Percentiles rank a stretch among this genome's conserved stretches.
Evolutionary conservation across 2,797 vertebrate genomes (phyloP).

Genomic region (Peromyscus aztecus): DNA sequence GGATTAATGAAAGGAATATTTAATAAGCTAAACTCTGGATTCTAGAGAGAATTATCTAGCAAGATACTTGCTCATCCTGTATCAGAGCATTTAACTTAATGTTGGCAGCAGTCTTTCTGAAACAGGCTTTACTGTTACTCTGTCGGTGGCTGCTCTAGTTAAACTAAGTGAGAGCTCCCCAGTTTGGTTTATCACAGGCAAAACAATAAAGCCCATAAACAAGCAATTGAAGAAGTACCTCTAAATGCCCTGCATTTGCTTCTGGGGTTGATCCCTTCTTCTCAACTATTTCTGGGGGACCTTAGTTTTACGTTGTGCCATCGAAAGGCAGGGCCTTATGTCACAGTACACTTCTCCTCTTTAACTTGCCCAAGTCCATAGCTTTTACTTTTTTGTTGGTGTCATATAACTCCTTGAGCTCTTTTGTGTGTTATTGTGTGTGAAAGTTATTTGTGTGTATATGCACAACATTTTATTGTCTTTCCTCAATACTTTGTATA

Average conservation of each 20-base stretch:
- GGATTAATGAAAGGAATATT: constrained; percentile 86
- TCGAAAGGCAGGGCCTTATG: background rate
- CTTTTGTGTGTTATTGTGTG: background rate
- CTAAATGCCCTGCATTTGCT: background rate
- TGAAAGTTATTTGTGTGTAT: constrained; percentile 6
- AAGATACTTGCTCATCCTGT: constrained; percentile 82
- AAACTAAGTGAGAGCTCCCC: constrained; percentile 40
- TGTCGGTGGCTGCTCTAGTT: background rate
- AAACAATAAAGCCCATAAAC: constrained; percentile 16
- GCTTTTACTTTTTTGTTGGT: constrained; percentile 51
- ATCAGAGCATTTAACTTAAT: constrained; percentile 77
- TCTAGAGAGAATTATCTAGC: constrained; percentile 86
- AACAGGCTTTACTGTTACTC: background rate
- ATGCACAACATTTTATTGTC: background rate
- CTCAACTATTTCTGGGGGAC: background rate
- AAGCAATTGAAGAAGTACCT: background rate
- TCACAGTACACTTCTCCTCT: background rate
- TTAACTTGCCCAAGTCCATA: constrained; percentile 21
- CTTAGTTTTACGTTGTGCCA: background rate
- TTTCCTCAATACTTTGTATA: background rate
- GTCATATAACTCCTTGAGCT: background rate
- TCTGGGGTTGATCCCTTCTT: constrained; percentile 4
- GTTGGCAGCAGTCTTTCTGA: constrained; percentile 62
- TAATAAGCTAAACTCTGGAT: constrained; percentile 85
- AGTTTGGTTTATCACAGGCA: constrained; percentile 10